Evolutionary conservation across 1,140 invertebrate species (phyloP).

Genomic region (Drosophila repletoides): DNA sequence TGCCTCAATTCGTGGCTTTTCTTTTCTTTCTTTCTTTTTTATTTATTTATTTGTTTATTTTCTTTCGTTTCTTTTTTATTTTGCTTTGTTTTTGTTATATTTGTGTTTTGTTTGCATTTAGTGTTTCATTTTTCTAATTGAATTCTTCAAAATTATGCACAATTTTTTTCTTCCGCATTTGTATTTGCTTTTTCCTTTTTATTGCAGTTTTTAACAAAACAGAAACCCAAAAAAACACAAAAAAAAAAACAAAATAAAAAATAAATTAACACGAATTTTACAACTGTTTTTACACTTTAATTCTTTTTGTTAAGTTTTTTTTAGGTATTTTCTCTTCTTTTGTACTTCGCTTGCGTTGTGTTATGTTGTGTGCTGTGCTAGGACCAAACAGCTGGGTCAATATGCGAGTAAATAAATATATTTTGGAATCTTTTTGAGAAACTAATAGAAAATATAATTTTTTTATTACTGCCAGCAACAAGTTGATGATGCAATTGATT

Average conservation of each 20-base stretch:
- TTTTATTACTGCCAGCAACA: constrained; percentile 13
- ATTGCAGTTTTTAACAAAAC: constrained; percentile 20
- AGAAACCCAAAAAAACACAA: constrained; percentile 10
- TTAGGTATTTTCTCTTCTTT: constrained; percentile 1
- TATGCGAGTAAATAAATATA: not conserved
- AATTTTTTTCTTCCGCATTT: constrained; percentile 3
- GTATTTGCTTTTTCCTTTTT: constrained; percentile 4
- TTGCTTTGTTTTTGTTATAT: constrained; percentile 19
- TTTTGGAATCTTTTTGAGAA: too few relatives aligned
- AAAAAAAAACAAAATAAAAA: not conserved
- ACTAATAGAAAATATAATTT: too few relatives aligned
- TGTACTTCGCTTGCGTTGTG: not conserved
- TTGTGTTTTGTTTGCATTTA: constrained; percentile 27
- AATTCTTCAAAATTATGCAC: constrained; percentile 20
- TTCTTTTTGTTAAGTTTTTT: not conserved
- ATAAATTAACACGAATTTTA: constrained; percentile 6
- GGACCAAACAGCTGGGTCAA: constrained; percentile 8
- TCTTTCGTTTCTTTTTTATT: constrained; percentile 21
- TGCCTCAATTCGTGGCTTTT: constrained; percentile 29
- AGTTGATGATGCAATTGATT: constrained; percentile 25
- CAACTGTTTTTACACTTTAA: constrained; percentile 1
- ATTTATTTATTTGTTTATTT: not conserved
- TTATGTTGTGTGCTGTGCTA: not conserved
- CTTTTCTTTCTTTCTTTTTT: not conserved
- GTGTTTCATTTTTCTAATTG: constrained; percentile 16